Evolutionary conservation across 1,140 invertebrate genomes (phyloP).

Genomic region (Bilobella aurantiaca): DNA sequence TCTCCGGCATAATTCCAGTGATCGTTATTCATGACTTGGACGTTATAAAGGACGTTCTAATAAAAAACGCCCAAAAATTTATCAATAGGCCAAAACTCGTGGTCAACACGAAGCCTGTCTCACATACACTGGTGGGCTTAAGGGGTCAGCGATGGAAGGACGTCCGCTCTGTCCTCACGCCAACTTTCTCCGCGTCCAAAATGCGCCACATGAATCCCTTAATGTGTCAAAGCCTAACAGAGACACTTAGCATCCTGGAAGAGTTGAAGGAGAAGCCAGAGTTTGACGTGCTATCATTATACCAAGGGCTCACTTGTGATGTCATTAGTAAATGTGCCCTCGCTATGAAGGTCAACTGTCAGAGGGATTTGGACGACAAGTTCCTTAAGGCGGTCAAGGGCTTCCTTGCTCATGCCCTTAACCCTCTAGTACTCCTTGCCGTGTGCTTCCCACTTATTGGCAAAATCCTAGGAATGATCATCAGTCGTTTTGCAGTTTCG

Average conservation of each 20-base stretch:
- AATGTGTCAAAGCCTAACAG: slow-evolving; percentile 37
- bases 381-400: slow-evolving; percentile 36
- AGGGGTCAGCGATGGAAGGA: slow-evolving; percentile 44
- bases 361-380: slow-evolving; percentile 41
- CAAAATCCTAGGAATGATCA: slow-evolving; percentile 35
- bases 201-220: slow-evolving; percentile 41
- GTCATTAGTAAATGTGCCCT: slow-evolving; percentile 45
- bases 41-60: slow-evolving; percentile 38
- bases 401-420: slow-evolving; percentile 38
- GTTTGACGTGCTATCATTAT: slow-evolving; percentile 39
- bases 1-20: slow-evolving; percentile 36
- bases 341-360: slow-evolving; percentile 41
- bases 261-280: slow-evolving; percentile 18
- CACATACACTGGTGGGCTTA: slow-evolving; percentile 38
- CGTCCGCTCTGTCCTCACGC: slow-evolving; percentile 43
- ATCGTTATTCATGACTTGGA: slow-evolving; percentile 39
- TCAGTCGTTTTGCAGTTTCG: slow-evolving; percentile 35
- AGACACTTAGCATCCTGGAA: slow-evolving; percentile 19
- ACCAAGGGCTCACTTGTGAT: slow-evolving; percentile 45
- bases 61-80: slow-evolving; percentile 38
- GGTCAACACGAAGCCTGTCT: slow-evolving; percentile 37
- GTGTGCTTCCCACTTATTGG: slow-evolving; percentile 38
- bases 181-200: slow-evolving; percentile 47
- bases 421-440: slow-evolving; percentile 36
- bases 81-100: slow-evolving; percentile 37